phyloP scores from a whole-genome alignment of 2,113 vertebrate species.

The Cheirogaleus medius region DNA sequence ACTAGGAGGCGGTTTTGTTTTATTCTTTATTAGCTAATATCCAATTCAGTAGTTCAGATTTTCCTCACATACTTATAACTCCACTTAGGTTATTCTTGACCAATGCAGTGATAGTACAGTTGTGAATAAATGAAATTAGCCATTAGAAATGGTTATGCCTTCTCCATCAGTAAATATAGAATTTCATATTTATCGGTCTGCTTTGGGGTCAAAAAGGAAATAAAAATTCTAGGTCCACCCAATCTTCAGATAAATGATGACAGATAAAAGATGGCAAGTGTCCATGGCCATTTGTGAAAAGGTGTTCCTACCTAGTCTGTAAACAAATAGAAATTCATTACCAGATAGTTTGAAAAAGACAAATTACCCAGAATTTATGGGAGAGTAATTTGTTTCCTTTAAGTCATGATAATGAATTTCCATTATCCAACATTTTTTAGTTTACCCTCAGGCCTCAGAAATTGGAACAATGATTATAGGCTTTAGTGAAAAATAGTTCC shows the following conservation, averaged over 20 bases:
- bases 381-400: constrained; percentile 73
- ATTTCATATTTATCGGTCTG: constrained; percentile 35
- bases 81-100: constrained; percentile 5
- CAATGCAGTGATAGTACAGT: constrained; percentile 16
- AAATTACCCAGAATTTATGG: constrained; percentile 79
- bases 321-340: constrained; percentile 83
- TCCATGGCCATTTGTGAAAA: constrained; percentile 50
- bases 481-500: constrained; percentile 39
- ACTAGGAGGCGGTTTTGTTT: not conserved
- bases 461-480: constrained; percentile 50
- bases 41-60: not conserved
- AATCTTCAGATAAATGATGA: constrained; percentile 56
- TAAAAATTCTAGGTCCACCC: not conserved
- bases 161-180: constrained; percentile 2
- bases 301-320: constrained; percentile 14
- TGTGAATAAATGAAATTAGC: constrained; percentile 37
- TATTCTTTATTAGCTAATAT: not conserved
- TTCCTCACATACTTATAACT: not conserved
- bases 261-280: constrained; percentile 55
- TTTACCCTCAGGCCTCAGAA: constrained; percentile 60
- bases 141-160: constrained; percentile 46
- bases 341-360: constrained; percentile 70
- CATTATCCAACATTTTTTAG: constrained; percentile 32
- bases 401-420: constrained; percentile 71
- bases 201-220: constrained; percentile 55